Conservation (phyloP, 1,140 invertebrate species). For the Oncopodura yosiiana region DNA sequence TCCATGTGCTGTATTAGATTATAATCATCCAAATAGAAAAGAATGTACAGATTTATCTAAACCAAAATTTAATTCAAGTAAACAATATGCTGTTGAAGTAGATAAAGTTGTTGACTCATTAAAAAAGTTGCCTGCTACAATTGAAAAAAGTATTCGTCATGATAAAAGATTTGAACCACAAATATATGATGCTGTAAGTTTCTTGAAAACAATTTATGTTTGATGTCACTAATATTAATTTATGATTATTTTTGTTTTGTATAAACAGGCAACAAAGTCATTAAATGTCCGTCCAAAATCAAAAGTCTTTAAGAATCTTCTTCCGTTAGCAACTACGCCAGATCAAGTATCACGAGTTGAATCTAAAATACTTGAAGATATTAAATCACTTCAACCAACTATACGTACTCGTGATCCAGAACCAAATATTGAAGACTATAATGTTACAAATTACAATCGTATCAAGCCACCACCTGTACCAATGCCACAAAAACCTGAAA, state of each 20-base stretch:
- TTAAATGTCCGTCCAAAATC: conserved; percentile 2
- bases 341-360: not conserved
- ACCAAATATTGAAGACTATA: conserved; percentile 15
- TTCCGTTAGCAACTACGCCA: conserved; percentile 2
- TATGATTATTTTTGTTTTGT: not conserved
- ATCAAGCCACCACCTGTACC: conserved; percentile 4
- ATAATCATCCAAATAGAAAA: not conserved
- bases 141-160: conserved; percentile 8
- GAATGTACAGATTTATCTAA: conserved; percentile 16
- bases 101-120: conserved; percentile 5
- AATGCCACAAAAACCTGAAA: not conserved
- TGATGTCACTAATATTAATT: not conserved
- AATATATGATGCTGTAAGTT: conserved; percentile 10
- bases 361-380: conserved; percentile 4
- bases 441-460: conserved; percentile 3
- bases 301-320: conserved; percentile 12
- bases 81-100: not conserved
- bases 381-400: conserved; percentile 1
- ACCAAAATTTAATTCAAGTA: conserved; percentile 10
- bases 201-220: not conserved
- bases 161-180: conserved; percentile 12
- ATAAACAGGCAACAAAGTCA: conserved; percentile 8
- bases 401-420: conserved; percentile 8
- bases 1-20: not conserved
- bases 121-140: conserved; percentile 6